Conservation (phyloP, 2,113 vertebrate species). For the Calidris pugnax region DNA sequence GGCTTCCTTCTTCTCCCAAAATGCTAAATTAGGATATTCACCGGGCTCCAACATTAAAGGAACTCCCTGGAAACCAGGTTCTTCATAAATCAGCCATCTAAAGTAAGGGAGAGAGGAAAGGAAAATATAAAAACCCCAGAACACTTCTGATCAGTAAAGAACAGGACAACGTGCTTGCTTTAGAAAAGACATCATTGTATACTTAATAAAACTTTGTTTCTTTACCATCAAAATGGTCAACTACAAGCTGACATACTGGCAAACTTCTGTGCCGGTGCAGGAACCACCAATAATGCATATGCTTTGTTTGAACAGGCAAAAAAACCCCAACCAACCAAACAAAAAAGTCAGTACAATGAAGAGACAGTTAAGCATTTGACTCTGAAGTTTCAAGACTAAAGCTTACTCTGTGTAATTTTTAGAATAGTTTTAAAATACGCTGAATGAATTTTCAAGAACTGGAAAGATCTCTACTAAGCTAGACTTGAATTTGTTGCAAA, state of each 20-base stretch:
- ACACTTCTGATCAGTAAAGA: neutral
- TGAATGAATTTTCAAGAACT: neutral
- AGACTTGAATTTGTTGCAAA: neutral
- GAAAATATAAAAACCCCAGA: neutral
- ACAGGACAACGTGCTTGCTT: neutral
- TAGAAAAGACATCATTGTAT: neutral
- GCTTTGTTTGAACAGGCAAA: neutral
- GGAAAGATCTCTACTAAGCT: neutral
- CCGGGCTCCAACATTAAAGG: constrained; percentile 87
- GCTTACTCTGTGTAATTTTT: neutral
- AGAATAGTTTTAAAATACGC: neutral
- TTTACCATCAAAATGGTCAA: neutral
- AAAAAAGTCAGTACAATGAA: neutral
- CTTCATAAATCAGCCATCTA: constrained; percentile 93
- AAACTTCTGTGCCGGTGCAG: neutral
- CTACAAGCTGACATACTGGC: neutral
- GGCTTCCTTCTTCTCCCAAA: constrained; percentile 88
- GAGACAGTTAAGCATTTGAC: neutral
- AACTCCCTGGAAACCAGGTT: constrained; percentile 87
- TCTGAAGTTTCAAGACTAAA: neutral
- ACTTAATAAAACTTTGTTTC: neutral
- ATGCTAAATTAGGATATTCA: constrained; percentile 87
- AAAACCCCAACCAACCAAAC: neutral
- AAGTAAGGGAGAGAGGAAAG: neutral
- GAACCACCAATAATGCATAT: neutral